Percentiles rank a stretch among this genome's conserved stretches.
phyloP scores from a whole-genome alignment of 2,888 invertebrate genomes.

The Cancer borealis region DNA sequence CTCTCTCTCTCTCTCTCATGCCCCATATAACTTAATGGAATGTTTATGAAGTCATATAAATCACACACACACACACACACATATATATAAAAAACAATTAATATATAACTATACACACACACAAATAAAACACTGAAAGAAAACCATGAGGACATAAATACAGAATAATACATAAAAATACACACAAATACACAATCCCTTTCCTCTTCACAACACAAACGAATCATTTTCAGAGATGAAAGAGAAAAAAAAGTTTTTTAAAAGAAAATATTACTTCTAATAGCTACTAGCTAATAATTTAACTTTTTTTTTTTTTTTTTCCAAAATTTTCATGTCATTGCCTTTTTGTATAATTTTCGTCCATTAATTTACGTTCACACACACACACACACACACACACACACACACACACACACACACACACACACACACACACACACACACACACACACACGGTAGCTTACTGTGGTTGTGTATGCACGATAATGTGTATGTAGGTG shows the following conservation, averaged over 20 bases:
- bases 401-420: background rate
- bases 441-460: background rate
- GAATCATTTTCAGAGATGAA: too few relatives aligned
- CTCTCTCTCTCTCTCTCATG: background rate
- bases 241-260: too few relatives aligned
- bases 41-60: too few relatives aligned
- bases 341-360: background rate
- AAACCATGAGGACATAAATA: too few relatives aligned
- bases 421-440: background rate
- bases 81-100: too few relatives aligned
- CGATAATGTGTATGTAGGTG: background rate
- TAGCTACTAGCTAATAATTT: background rate
- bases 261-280: background rate
- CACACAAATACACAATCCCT: too few relatives aligned
- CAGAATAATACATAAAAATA: too few relatives aligned
- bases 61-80: too few relatives aligned
- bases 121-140: too few relatives aligned
- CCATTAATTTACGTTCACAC: too few relatives aligned
- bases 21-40: background rate
- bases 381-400: background rate
- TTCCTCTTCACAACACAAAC: too few relatives aligned
- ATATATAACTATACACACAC: too few relatives aligned
- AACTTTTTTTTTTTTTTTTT: background rate
- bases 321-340: background rate
- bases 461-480: background rate